A percentile compares a stretch with the other conserved stretches of the same genome.
phyloP scores from a whole-genome alignment of 2,888 invertebrate genomes.

The Deroplatys truncata region DNA sequence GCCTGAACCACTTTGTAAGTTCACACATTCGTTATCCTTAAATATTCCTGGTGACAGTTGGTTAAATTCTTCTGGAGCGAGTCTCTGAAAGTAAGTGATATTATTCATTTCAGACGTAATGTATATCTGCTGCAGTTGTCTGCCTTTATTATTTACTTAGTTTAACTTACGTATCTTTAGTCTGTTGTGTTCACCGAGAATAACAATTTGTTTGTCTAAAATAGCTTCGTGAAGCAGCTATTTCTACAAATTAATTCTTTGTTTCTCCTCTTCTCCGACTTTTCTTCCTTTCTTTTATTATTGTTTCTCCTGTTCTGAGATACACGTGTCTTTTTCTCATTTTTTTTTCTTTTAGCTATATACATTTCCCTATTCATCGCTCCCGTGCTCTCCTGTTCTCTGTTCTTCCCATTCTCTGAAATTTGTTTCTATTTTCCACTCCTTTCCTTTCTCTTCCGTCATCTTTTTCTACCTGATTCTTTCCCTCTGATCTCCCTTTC shows the following conservation, averaged over 20 bases:
- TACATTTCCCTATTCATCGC: neutral
- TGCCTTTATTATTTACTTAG: neutral
- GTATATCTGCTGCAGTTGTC: neutral
- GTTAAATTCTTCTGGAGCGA: neutral
- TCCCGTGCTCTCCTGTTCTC: neutral
- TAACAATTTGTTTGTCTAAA: too few relatives aligned
- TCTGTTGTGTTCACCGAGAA: too few relatives aligned
- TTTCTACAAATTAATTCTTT: too few relatives aligned
- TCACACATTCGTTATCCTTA: neutral
- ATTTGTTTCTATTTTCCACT: neutral
- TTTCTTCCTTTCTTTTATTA: too few relatives aligned
- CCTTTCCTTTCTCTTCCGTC: neutral
- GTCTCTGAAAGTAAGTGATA: neutral
- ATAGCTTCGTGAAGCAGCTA: too few relatives aligned
- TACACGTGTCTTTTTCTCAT: too few relatives aligned
- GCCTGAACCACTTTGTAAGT: neutral
- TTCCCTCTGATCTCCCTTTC: neutral
- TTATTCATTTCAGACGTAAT: neutral
- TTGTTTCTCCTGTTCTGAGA: too few relatives aligned
- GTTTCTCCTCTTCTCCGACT: too few relatives aligned
- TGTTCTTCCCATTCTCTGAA: neutral
- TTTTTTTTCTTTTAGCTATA: too few relatives aligned
- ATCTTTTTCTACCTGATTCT: neutral
- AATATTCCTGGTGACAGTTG: neutral
- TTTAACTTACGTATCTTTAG: too few relatives aligned